Conservation (phyloP, 2,113 vertebrate species). For the Aleadryas rufinucha region DNA sequence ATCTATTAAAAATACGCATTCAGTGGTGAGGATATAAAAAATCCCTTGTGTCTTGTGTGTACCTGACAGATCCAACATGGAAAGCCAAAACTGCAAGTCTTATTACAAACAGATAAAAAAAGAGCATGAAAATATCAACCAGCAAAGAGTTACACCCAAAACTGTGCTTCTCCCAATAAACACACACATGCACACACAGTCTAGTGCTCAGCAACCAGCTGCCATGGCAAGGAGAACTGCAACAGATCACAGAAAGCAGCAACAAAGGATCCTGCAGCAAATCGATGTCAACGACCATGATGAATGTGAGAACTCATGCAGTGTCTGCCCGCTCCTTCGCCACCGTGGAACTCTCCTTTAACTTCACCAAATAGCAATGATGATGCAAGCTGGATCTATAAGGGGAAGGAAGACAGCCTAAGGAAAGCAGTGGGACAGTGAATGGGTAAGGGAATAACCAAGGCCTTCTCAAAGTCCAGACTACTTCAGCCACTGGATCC, state of each 20-base stretch:
- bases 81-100: neutral
- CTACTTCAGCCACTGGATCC: neutral
- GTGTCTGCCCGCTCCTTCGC: neutral
- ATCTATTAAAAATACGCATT: neutral
- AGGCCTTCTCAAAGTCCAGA: neutral
- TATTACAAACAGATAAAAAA: neutral
- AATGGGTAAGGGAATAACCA: neutral
- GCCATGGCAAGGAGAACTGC: neutral
- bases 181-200: neutral
- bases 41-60: neutral
- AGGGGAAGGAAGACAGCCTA: neutral
- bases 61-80: neutral
- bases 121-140: neutral
- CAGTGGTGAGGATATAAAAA: neutral
- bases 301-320: constrained; percentile 1
- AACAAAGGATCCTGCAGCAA: constrained; percentile 34
- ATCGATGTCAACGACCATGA: neutral
- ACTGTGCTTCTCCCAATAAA: neutral
- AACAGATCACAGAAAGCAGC: constrained; percentile 23
- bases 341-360: neutral
- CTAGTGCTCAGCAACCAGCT: neutral
- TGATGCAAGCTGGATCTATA: neutral
- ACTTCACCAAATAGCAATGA: constrained; percentile 16
- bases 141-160: neutral
- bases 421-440: constrained; percentile 1